A percentile compares a stretch with the other conserved stretches of the same genome.
Evolutionary conservation across 2,113 vertebrate species (phyloP).

Genomic region (Taurulus bubalis): DNA sequence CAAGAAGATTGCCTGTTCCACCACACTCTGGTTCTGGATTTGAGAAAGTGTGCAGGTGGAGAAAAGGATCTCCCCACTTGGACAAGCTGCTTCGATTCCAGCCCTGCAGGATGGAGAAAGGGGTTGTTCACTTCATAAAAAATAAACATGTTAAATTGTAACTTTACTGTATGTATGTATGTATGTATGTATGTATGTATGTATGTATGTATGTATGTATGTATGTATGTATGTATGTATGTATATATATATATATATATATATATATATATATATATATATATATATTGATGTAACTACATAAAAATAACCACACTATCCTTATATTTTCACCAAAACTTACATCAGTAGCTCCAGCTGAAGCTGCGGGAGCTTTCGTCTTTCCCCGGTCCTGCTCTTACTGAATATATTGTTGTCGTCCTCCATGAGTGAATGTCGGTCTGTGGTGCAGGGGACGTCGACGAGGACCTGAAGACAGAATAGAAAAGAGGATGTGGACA

Average conservation of each 20-base stretch:
- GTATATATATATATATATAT: too few relatives aligned
- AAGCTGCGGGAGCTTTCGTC: constrained; percentile 89
- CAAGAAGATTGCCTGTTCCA: constrained; percentile 85
- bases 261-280: too few relatives aligned
- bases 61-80: constrained; percentile 89
- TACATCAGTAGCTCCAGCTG: constrained; percentile 93
- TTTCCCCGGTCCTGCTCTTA: constrained; percentile 86
- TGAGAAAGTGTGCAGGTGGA: constrained; percentile 94
- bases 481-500: neutral
- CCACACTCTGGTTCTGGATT: constrained; percentile 91
- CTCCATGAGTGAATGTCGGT: constrained; percentile 91
- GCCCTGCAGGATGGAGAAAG: constrained; percentile 78
- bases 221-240: too few relatives aligned
- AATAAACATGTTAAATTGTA: neutral
- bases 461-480: constrained; percentile 89
- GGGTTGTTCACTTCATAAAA: neutral
- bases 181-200: too few relatives aligned
- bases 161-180: too few relatives aligned
- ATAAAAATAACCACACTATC: neutral
- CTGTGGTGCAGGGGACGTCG: constrained; percentile 95
- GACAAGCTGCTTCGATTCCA: constrained; percentile 86
- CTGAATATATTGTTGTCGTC: constrained; percentile 95
- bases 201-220: too few relatives aligned
- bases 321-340: constrained; percentile 68
- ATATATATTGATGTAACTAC: neutral